phyloP scores from a whole-genome alignment of 2,797 vertebrate genomes.

The Melanogrammus aeglefinus region DNA sequence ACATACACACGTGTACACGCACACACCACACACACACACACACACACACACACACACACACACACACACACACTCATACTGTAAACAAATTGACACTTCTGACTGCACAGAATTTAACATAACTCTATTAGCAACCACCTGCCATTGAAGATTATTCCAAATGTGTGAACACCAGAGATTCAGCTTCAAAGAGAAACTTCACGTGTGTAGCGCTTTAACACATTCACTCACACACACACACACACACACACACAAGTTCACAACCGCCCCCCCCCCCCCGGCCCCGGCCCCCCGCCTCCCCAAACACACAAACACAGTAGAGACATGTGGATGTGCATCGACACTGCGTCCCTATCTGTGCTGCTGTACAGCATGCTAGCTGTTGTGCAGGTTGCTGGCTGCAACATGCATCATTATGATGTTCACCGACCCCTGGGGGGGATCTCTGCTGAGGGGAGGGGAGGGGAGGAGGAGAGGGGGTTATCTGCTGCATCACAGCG shows the following conservation, averaged over 20 bases:
- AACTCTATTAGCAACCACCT: constrained; percentile 60
- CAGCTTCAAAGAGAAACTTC: constrained; percentile 38
- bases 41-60: constrained; percentile 31
- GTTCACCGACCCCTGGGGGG: constrained; percentile 37
- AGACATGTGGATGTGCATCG: no score
- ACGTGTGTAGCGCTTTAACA: constrained; percentile 21
- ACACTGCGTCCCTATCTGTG: no score
- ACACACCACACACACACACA: constrained; percentile 28
- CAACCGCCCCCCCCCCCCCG: no score
- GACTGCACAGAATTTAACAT: constrained; percentile 58
- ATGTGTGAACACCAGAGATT: constrained; percentile 49
- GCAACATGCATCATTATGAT: constrained; percentile 20
- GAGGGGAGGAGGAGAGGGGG: constrained; percentile 21
- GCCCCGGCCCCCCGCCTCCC: no score
- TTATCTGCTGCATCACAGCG: constrained; percentile 25
- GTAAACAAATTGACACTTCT: constrained; percentile 56
- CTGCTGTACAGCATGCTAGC: no score
- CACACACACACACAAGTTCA: constrained; percentile 2
- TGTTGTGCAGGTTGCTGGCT: no score
- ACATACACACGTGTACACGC: constrained; percentile 9
- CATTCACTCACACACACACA: constrained; percentile 1
- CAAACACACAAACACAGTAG: constrained; percentile 11
- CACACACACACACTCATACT: constrained; percentile 18
- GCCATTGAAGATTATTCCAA: constrained; percentile 49
- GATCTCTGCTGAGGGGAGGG: constrained; percentile 25